These are phyloP conservation scores for Gila robusta DNA, from an alignment of 2,797 vertebrate genomes.

Conservation along the genomic window DNA sequence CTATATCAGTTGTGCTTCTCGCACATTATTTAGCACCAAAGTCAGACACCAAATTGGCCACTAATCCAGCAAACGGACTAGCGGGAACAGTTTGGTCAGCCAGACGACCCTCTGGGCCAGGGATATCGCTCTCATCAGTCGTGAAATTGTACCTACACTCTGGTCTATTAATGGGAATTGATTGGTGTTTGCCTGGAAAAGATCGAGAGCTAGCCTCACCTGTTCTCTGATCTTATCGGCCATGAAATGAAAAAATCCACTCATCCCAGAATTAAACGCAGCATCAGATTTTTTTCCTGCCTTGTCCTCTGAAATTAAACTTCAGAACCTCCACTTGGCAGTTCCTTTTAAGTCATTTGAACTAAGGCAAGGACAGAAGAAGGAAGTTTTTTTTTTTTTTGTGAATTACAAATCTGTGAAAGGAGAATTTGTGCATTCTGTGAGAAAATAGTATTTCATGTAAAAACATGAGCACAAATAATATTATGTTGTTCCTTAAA, in stretches of 20 bases:
- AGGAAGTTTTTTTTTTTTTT: background rate
- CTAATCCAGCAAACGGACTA: conserved; percentile 58
- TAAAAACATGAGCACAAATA: conserved; percentile 18
- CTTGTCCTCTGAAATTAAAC: conserved; percentile 52
- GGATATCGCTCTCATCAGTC: conserved; percentile 62
- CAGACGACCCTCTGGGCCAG: conserved; percentile 50
- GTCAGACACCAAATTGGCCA: conserved; percentile 54
- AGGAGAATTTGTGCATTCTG: conserved; percentile 9
- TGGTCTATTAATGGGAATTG: conserved; percentile 68
- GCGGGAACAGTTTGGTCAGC: conserved; percentile 56
- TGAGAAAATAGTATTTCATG: background rate
- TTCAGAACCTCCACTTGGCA: conserved; percentile 24
- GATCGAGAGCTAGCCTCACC: conserved; percentile 64
- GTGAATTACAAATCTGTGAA: conserved; percentile 15
- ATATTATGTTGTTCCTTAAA: conserved; percentile 40
- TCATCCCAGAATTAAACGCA: conserved; percentile 71
- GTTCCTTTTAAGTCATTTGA: conserved; percentile 19
- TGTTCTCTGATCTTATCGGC: conserved; percentile 69
- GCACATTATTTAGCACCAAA: conserved; percentile 52
- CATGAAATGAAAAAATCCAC: conserved; percentile 74
- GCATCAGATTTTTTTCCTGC: conserved; percentile 55
- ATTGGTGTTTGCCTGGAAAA: conserved; percentile 71
- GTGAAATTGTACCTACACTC: conserved; percentile 67
- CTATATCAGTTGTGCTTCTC: conserved; percentile 12
- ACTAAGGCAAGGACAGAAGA: conserved; percentile 25